phyloP scores from a whole-genome alignment of 2,113 vertebrate genomes.

The Petrocephalus microphthalmus region DNA sequence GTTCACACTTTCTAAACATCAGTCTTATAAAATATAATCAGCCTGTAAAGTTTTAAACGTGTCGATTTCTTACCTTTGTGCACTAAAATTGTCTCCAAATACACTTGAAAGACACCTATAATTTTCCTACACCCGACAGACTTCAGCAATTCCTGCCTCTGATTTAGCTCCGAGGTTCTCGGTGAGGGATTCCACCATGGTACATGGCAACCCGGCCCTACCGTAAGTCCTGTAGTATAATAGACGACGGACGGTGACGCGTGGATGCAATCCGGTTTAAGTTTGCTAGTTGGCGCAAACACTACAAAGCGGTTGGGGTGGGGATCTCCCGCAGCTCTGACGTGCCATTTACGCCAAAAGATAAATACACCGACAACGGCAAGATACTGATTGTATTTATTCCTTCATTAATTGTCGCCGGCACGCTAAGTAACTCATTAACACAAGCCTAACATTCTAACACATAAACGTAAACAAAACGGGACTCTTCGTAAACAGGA shows the following conservation, averaged over 20 bases:
- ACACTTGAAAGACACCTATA: neutral
- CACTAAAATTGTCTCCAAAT: neutral
- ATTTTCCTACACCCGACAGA: neutral
- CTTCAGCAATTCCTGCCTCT: neutral
- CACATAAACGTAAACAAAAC: neutral
- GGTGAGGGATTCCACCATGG: neutral
- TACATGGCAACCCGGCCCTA: neutral
- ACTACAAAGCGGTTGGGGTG: neutral
- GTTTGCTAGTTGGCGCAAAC: neutral
- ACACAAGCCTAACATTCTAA: neutral
- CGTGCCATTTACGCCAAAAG: neutral
- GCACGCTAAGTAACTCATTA: neutral
- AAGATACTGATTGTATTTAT: neutral
- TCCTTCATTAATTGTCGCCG: neutral
- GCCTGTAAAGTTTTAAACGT: neutral
- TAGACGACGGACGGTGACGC: neutral
- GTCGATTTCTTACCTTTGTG: neutral
- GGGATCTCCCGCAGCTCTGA: neutral
- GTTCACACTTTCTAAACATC: neutral
- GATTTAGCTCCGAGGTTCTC: neutral
- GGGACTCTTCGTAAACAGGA: neutral
- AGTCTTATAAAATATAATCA: neutral
- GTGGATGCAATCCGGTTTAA: neutral
- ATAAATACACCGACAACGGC: neutral
- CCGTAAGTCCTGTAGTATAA: neutral